A percentile compares a stretch with the other conserved stretches of the same genome.
phyloP scores from a whole-genome alignment of 2,888 invertebrate genomes.

The Caenorhabditis afra region DNA sequence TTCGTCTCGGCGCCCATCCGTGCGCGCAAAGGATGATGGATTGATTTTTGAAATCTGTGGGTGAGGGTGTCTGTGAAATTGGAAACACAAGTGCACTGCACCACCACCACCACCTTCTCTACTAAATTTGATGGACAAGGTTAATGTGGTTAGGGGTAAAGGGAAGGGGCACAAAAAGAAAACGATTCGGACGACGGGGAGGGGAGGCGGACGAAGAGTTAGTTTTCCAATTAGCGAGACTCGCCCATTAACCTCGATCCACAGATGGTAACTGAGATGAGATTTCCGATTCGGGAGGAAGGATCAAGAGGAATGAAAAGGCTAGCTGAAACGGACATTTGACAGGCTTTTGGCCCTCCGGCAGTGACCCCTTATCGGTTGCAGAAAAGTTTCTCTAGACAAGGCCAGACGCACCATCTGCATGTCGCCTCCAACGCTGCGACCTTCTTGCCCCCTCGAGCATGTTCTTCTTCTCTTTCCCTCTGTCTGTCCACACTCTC shows the following conservation, averaged over 20 bases:
- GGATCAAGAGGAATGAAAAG: no score
- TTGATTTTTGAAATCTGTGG: constrained; percentile 10
- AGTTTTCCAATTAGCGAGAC: constrained; percentile 41
- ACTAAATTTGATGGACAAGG: constrained; percentile 57
- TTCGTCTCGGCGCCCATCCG: constrained; percentile 13
- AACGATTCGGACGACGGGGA: not conserved
- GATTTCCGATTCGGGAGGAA: not conserved
- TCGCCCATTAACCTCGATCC: constrained; percentile 48
- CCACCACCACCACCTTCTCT: constrained; percentile 8
- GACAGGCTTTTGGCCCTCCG: no score
- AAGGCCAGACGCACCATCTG: no score
- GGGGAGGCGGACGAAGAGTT: constrained; percentile 12
- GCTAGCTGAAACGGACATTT: no score
- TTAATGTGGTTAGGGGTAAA: constrained; percentile 41
- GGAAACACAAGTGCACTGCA: not conserved
- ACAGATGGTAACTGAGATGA: not conserved
- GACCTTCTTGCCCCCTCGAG: no score
- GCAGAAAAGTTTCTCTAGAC: no score
- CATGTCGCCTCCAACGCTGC: no score
- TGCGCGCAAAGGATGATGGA: constrained; percentile 24
- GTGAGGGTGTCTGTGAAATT: constrained; percentile 25
- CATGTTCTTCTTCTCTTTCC: no score
- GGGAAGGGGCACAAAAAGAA: not conserved
- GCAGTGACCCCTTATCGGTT: no score
- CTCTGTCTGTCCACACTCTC: no score